Evolutionary conservation across 2,888 invertebrate species (phyloP), one percentile per base, ranked within the genome.

Genomic region (Pimpla rufipes): DNA sequence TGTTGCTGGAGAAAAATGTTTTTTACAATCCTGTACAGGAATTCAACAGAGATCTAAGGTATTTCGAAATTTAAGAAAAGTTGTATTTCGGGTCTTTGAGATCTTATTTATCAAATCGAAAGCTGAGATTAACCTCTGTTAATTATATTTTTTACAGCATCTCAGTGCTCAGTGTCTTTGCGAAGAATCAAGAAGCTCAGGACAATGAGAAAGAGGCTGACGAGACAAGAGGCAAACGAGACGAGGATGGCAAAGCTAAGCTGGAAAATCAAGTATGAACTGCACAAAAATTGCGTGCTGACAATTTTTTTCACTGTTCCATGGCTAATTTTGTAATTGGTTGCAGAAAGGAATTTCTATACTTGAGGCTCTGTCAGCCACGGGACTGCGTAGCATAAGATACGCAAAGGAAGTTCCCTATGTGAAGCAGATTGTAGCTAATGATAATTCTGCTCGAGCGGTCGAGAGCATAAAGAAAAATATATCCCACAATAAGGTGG

Each of bases 1-100:
- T 95, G 73, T 95, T 97, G 1, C 93, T 93, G 37, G 94, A 94
- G 59, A 96, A 96, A 47, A 96, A 96, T 91, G 98, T 99, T 0
- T 99, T 99, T 93, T 99, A 99, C 92, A 99, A 99, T 94, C 98
- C 99, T 0, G 99, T 99, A 0, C 99, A 99, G 93, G 98, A 99
- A 93, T 99, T 99, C 90, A 99, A 99, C 93, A 95, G 99, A 85
- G 99, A 99, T 94, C 94, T 99, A 68, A 97, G 96, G 95, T 95
- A 90, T 80, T 23, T 13, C n/a, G n/a, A n/a, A n/a, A n/a, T n/a
- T n/a, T n/a, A n/a, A n/a, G n/a, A 55, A 13, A 40, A 55, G n/a
- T 1, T 13, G 16, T n/a, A 59, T n/a, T 59, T 10, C 21, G 1
- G 23, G 5, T 55, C 10, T 5, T 8, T 23, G 11, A 10, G 50